Evolutionary conservation across 2,888 invertebrate genomes (phyloP).

Genomic region (Mechanitis messenoides): DNA sequence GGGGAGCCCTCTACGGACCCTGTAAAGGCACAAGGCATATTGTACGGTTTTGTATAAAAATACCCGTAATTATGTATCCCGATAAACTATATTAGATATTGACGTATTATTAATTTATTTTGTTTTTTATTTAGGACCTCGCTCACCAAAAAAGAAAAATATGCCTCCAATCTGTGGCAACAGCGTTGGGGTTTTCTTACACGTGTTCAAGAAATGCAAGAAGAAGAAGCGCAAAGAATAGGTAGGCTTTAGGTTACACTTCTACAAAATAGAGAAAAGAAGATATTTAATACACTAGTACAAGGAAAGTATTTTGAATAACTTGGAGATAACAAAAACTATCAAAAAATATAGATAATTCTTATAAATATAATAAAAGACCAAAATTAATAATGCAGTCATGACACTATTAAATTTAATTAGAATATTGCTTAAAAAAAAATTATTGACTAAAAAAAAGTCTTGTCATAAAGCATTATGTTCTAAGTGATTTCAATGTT

Average conservation of each 20-base stretch:
- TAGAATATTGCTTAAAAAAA: too few relatives aligned
- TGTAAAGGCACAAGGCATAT: constrained; percentile 66
- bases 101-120: not conserved
- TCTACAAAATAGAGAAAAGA: not conserved
- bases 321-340: not conserved
- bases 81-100: not conserved
- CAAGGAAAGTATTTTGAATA: too few relatives aligned
- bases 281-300: too few relatives aligned
- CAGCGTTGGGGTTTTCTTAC: constrained; percentile 63
- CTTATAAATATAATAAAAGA: too few relatives aligned
- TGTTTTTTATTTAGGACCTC: constrained; percentile 41
- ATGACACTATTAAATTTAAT: too few relatives aligned
- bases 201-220: constrained; percentile 52
- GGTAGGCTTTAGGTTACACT: constrained; percentile 37
- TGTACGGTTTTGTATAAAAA: constrained; percentile 41
- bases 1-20: constrained; percentile 61
- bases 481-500: not conserved
- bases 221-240: constrained; percentile 59
- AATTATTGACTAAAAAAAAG: too few relatives aligned
- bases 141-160: constrained; percentile 51
- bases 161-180: constrained; percentile 59
- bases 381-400: too few relatives aligned
- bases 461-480: too few relatives aligned
- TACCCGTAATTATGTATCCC: not conserved
- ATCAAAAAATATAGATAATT: not conserved